Evolutionary conservation across 2,888 invertebrate species (phyloP), one percentile per base, ranked within the genome.

Genomic region (Drosophila tanythrix): DNA sequence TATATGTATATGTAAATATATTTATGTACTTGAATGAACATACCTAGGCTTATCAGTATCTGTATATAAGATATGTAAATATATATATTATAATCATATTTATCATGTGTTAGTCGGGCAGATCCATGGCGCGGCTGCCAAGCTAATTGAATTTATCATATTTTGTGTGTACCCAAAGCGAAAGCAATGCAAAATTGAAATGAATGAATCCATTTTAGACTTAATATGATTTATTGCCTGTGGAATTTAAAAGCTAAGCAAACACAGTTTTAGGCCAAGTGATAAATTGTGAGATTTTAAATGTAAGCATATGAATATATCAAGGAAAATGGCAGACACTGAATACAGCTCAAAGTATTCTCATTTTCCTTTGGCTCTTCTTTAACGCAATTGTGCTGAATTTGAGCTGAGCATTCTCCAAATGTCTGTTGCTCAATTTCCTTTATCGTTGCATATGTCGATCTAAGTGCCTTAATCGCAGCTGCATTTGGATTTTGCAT

Each of bases 101-200:
- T 66, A 58, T 72, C 72, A 70, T 73, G 70, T 71, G 85, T 72
- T 81, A 67, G 56, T 60, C 46, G 82, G 67, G 74, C 56, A 68
- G 65, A 63, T 74, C 70, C 60, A 86, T 88, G 86, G 81, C 69
- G 43, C 27, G 35, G 52, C 60, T 11, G 43, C 55, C 35, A 48
- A 31, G 71, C 71, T 78, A 76, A 78, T 78, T 78, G 68, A 78
- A 80, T 80, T 78, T 60, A 48, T 21, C 46, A 57, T 53, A 29
- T 72, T 64, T 53, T 36, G 33, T 18, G 40, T 33, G 48, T 5
- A 50, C 57, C 13, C 36, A 31, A 48, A 58, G 70, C 61, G 31
- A 57, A 52, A 33, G 58, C 72, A 60, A 52, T 48, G 55, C 43
- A 31, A 63, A 38, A 46, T 53, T 21, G 18, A 35, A 29, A 13